Percentiles rank a stretch among this genome's conserved stretches.
Evolutionary conservation across 2,888 invertebrate genomes (phyloP).

Genomic region (Arge pagana): DNA sequence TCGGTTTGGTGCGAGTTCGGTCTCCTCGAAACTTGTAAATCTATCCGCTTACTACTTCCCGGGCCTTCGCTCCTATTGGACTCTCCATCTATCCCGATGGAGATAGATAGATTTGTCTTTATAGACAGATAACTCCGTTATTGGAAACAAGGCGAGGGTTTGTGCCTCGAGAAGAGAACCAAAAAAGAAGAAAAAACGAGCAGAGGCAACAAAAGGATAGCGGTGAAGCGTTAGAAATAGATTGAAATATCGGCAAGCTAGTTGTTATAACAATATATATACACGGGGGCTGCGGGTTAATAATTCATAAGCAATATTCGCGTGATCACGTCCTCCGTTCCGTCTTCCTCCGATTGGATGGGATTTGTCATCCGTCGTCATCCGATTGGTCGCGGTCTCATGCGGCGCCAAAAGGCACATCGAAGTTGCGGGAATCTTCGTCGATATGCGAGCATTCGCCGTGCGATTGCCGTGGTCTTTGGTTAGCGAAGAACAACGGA

Average conservation of each 20-base stretch:
- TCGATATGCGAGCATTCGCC: too few species aligned
- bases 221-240: neutral
- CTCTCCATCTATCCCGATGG: neutral
- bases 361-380: constrained; percentile 56
- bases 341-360: constrained; percentile 50
- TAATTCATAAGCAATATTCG: constrained; percentile 57
- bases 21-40: constrained; percentile 33
- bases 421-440: too few species aligned
- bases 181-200: constrained; percentile 20
- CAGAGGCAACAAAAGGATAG: constrained; percentile 29
- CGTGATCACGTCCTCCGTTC: constrained; percentile 51
- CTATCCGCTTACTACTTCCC: constrained; percentile 1
- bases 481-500: too few species aligned
- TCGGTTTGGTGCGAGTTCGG: constrained; percentile 28
- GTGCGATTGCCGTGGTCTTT: too few species aligned
- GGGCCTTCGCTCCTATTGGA: neutral
- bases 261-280: constrained; percentile 44
- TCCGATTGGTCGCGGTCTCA: constrained; percentile 56
- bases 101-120: too few species aligned
- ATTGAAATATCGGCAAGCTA: constrained; percentile 12
- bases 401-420: too few species aligned
- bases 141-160: constrained; percentile 14
- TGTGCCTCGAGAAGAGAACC: constrained; percentile 19
- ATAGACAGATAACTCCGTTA: constrained; percentile 11
- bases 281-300: constrained; percentile 48